phyloP scores from a whole-genome alignment of 2,888 invertebrate genomes.

The Pomacea canaliculata region DNA sequence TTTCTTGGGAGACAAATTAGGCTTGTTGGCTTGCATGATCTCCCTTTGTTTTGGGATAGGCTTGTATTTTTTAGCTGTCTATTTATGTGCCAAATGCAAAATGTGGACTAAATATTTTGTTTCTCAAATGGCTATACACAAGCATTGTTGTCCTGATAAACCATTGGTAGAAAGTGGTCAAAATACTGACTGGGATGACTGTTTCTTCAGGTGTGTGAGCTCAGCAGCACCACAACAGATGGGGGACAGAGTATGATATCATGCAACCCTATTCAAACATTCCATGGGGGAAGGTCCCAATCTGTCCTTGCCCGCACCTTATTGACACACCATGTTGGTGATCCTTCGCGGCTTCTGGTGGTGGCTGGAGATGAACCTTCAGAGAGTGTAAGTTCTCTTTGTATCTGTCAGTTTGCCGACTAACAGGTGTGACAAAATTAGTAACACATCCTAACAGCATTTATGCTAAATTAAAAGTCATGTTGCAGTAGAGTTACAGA shows the following conservation, averaged over 20 bases:
- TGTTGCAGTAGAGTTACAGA: no score
- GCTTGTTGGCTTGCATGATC: no score
- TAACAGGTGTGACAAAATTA: no score
- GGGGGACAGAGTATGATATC: slow-evolving; percentile 46
- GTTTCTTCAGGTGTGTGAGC: slow-evolving; percentile 55
- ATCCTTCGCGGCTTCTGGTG: slow-evolving; percentile 74
- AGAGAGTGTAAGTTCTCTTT: slow-evolving; percentile 69
- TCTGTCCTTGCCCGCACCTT: slow-evolving; percentile 79
- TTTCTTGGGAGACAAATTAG: no score
- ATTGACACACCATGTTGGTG: slow-evolving; percentile 74
- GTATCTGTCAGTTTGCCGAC: no score
- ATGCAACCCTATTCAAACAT: slow-evolving; percentile 56
- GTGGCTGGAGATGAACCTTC: slow-evolving; percentile 82
- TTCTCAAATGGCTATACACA: not conserved
- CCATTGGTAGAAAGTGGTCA: no score
- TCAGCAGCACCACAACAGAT: slow-evolving; percentile 46
- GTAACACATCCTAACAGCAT: no score
- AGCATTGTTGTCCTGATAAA: no score
- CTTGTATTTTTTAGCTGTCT: no score
- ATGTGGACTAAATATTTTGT: not conserved
- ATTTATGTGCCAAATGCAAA: not conserved
- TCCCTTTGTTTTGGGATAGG: no score
- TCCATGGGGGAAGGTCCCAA: slow-evolving; percentile 79
- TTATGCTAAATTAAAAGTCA: no score
- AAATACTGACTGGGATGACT: no score